Base-by-base conservation (phyloP, 2,797 vertebrate genomes). In the Amazonetta brasiliensis region DNA sequence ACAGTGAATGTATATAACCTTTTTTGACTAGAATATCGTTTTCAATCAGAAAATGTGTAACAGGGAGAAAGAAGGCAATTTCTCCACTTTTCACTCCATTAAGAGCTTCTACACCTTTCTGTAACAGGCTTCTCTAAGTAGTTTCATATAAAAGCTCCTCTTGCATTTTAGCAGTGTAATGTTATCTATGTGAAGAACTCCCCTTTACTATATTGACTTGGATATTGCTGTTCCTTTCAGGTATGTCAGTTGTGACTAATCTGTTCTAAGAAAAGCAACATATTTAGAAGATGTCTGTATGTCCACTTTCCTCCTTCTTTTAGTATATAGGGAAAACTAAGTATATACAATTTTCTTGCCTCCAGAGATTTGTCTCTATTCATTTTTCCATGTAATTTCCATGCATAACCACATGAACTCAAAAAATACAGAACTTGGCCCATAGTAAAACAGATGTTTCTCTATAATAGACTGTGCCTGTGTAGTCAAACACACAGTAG, bases 1-100 rank as follows among this genome's bases (percentile, higher is more conserved):
- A 43, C 62, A 20, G 11, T 56, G 19, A 77, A 80, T 8, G 4
- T 20, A 35, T 14, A 30, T 3, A 71, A n/a, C 0, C 0, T 39
- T 66, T 74, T 74, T 80, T 33, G 3, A 52, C n/a, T 28, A 64
- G 39, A 80, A 52, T 11, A 2, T 1, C 1, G n/a, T 50, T 89
- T 94, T 73, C 37, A 58, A 7, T 62, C 18, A 78, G 22, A 67
- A 84, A 71, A 48, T 6, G 9, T 56, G 23, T 25, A 55, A 46
- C 13, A 48, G 63, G 37, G 37, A 55, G 9, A 67, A 90, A 80
- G 20, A 78, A 63, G 10, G 9, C 3, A 77, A 11, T 19, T 69
- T 64, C 44, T 79, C 37, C 31, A 33, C 2, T 75, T 82, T 58
- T 23, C 2, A 6, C 20, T 86, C 17, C 25, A 19, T 58, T 50